phyloP scores from a whole-genome alignment of 2,797 vertebrate species.

The Pelodytes ibericus region DNA sequence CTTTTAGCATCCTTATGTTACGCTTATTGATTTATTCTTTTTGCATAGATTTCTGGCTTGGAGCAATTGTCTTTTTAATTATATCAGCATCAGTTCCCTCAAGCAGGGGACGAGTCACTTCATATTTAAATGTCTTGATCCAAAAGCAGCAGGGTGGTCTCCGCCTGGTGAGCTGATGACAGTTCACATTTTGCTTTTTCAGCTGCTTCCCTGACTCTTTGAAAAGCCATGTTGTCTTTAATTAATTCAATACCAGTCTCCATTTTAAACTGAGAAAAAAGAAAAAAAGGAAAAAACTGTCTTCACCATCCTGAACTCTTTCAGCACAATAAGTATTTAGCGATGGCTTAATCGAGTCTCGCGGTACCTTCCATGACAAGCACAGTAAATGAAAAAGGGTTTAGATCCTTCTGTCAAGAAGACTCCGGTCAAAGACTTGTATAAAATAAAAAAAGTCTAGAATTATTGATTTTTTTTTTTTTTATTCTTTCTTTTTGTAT shows the following conservation, averaged over 20 bases:
- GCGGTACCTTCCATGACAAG: too few species aligned
- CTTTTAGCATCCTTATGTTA: slow-evolving; percentile 98
- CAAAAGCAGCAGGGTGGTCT: slow-evolving; percentile 94
- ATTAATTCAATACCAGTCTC: slow-evolving; percentile 92
- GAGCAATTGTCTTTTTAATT: slow-evolving; percentile 89
- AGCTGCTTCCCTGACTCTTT: slow-evolving; percentile 93
- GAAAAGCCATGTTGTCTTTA: slow-evolving; percentile 98
- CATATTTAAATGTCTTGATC: slow-evolving; percentile 97
- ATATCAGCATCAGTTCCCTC: slow-evolving; percentile 91
- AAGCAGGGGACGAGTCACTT: slow-evolving; percentile 92
- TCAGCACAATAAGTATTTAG: too few species aligned
- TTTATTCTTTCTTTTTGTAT: too few species aligned
- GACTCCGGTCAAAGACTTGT: slow-evolving; percentile 31
- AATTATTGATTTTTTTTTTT: too few species aligned
- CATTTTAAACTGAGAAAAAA: too few species aligned
- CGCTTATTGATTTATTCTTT: slow-evolving; percentile 96
- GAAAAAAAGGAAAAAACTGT: too few species aligned
- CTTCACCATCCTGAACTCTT: too few species aligned
- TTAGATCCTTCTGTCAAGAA: too few species aligned
- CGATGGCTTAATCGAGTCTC: too few species aligned
- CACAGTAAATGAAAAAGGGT: too few species aligned
- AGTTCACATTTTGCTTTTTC: slow-evolving; percentile 98
- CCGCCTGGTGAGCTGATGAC: slow-evolving; percentile 94
- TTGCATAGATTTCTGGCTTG: slow-evolving; percentile 98
- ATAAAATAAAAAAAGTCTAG: neutral